phyloP scores from a whole-genome alignment of 2,113 vertebrate species.

The Gadus chalcogrammus region DNA sequence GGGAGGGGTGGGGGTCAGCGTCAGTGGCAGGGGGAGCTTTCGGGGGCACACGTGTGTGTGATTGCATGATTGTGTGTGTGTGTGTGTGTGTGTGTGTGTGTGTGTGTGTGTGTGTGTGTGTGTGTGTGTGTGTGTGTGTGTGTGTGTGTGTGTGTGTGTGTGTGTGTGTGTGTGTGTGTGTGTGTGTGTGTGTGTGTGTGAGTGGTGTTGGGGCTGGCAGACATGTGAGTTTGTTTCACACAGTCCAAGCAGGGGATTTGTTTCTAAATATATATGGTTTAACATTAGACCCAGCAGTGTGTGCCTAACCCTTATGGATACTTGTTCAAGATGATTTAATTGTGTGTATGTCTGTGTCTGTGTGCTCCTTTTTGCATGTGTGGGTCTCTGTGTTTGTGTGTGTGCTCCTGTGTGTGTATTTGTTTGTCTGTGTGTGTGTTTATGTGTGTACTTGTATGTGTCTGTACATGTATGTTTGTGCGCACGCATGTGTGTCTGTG shows the following conservation, averaged over 20 bases:
- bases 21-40: constrained; percentile 10
- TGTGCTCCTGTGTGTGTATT: too few relatives aligned
- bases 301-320: neutral
- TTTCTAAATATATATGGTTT: neutral
- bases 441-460: too few relatives aligned
- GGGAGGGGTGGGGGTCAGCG: neutral
- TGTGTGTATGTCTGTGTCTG: neutral
- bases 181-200: neutral
- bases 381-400: neutral
- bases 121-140: too few relatives aligned
- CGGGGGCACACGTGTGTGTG: neutral
- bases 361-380: neutral
- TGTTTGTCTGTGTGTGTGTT: too few relatives aligned
- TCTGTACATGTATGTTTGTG: too few relatives aligned
- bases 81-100: too few relatives aligned
- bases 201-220: neutral
- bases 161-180: constrained; percentile 6
- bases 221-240: constrained; percentile 3
- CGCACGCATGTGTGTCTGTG: too few relatives aligned
- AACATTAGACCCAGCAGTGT: constrained; percentile 8
- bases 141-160: neutral
- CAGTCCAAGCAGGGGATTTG: neutral
- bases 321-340: constrained; percentile 14
- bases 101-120: too few relatives aligned
- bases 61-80: neutral